Conservation (phyloP, 2,113 vertebrate genomes). For the Eulacestoma nigropectus region DNA sequence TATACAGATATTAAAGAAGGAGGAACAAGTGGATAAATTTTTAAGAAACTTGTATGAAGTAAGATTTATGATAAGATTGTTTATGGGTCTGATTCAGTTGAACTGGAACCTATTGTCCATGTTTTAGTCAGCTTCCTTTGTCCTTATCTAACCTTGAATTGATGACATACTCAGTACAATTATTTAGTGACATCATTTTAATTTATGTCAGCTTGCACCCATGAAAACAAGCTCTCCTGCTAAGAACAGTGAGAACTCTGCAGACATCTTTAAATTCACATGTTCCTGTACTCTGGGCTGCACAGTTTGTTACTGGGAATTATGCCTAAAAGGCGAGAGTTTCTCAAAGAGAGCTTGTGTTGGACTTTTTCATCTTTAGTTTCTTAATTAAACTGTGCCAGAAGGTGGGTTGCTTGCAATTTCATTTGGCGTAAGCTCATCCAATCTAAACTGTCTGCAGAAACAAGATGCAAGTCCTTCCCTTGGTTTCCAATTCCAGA, state of each 20-base stretch:
- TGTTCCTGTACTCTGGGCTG: not conserved
- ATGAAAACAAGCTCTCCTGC: not conserved
- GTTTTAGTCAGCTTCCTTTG: not conserved
- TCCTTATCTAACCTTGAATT: slow-evolving; percentile 19
- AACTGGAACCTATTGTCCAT: not conserved
- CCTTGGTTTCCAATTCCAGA: not conserved
- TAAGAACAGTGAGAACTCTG: slow-evolving; percentile 13
- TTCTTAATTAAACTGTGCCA: slow-evolving; percentile 37
- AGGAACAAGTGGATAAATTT: not conserved
- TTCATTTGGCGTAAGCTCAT: slow-evolving; percentile 56
- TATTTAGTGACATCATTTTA: slow-evolving; percentile 8
- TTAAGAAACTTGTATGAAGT: not conserved
- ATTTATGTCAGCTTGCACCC: not conserved
- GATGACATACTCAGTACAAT: not conserved
- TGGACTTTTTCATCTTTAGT: not conserved
- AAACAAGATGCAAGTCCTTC: not conserved
- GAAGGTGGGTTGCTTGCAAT: slow-evolving; percentile 16
- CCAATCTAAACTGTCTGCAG: slow-evolving; percentile 5
- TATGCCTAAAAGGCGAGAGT: slow-evolving; percentile 42
- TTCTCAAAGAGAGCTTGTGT: not conserved
- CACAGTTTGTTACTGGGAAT: slow-evolving; percentile 52
- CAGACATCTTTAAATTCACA: not conserved
- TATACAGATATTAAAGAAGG: not conserved
- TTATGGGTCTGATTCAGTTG: not conserved
- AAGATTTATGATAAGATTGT: not conserved